Conservation (phyloP, 2,888 invertebrate species). For the Scrobipalpa costella region DNA sequence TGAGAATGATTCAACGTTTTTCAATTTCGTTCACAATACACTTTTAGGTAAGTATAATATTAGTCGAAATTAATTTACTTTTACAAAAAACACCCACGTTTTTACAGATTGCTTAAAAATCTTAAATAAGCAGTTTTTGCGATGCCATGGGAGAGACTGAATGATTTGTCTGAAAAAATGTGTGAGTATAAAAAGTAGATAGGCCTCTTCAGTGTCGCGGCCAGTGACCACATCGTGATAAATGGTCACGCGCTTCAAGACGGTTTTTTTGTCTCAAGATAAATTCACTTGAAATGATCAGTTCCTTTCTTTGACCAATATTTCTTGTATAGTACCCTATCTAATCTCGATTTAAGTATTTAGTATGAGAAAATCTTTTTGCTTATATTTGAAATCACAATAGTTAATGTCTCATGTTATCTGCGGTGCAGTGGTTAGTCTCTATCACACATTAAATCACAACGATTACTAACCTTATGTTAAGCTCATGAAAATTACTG, state of each 20-base stretch:
- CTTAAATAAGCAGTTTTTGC: not conserved
- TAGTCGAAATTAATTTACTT: not conserved
- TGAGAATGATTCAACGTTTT: constrained; percentile 2
- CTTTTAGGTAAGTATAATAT: not conserved
- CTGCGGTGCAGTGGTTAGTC: no score
- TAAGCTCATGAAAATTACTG: no score
- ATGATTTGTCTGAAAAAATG: constrained; percentile 23
- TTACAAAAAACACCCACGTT: not conserved
- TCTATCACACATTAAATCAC: no score
- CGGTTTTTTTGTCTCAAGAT: constrained; percentile 33
- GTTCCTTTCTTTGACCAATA: not conserved
- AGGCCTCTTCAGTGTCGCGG: constrained; percentile 30
- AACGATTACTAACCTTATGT: no score
- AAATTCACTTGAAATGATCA: constrained; percentile 25
- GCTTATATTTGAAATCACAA: no score
- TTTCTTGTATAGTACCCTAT: not conserved
- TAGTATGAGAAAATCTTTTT: no score
- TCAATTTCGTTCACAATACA: not conserved
- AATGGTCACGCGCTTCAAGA: constrained; percentile 33
- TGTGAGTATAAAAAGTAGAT: constrained; percentile 3
- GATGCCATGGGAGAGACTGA: not conserved
- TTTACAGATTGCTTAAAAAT: not conserved
- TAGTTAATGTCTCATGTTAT: no score
- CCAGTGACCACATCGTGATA: constrained; percentile 36
- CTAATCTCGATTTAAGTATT: no score